A percentile compares a stretch with the other conserved stretches of the same genome.
Evolutionary conservation across 2,797 vertebrate species (phyloP).

Genomic region (Pseudochaenichthys georgianus): DNA sequence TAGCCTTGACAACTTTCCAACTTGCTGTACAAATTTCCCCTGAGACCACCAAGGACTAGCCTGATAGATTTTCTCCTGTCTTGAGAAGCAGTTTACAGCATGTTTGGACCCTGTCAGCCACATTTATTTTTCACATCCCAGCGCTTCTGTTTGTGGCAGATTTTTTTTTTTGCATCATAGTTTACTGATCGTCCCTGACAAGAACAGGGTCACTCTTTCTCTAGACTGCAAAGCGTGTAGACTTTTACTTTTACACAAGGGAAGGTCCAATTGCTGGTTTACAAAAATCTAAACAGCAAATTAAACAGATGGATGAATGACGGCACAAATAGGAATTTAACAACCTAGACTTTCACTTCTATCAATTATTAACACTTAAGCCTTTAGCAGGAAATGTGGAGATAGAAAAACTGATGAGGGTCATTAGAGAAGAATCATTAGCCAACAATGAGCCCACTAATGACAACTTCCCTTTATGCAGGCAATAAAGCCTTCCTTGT

Average conservation of each 20-base stretch:
- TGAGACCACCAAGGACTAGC: conserved; percentile 18
- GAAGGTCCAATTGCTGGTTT: conserved; percentile 36
- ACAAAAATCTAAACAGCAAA: conserved; percentile 36
- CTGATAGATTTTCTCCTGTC: conserved; percentile 25
- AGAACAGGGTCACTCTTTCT: conserved; percentile 14
- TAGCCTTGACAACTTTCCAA: conserved; percentile 36
- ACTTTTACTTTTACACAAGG: conserved; percentile 22
- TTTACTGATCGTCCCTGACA: conserved; percentile 24
- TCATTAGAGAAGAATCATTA: conserved; percentile 21
- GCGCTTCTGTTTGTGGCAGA: neutral
- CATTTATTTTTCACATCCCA: conserved; percentile 24
- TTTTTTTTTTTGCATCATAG: conserved; percentile 3
- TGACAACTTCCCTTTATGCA: conserved; percentile 17
- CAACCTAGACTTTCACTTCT: neutral
- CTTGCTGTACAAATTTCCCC: conserved; percentile 11
- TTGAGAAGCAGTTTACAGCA: conserved; percentile 20
- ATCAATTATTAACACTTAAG: neutral
- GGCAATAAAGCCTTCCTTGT: conserved; percentile 9
- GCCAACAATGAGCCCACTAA: conserved; percentile 12
- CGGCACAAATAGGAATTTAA: conserved; percentile 22
- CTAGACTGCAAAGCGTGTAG: neutral
- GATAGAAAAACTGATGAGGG: conserved; percentile 13
- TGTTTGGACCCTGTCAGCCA: neutral
- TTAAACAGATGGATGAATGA: conserved; percentile 42
- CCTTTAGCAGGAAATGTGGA: conserved; percentile 11